Evolutionary conservation across 2,797 vertebrate genomes (phyloP).

Genomic region (Ceryle rudis): DNA sequence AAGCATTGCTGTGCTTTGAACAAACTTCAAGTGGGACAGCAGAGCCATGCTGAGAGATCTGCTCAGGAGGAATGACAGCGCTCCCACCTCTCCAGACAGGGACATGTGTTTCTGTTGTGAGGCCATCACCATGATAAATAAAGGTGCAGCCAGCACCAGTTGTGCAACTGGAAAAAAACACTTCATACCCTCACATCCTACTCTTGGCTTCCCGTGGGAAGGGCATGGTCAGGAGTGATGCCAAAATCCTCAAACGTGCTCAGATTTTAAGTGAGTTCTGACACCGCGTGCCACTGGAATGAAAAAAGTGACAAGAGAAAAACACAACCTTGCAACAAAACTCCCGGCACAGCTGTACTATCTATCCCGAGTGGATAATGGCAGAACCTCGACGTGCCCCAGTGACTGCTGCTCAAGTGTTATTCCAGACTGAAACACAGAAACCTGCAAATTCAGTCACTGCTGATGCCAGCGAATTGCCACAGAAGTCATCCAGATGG

Average conservation of each 20-base stretch:
- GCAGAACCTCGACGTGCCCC: not conserved
- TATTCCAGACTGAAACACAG: not conserved
- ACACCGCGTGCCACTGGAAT: not conserved
- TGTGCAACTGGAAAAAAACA: conserved; percentile 68
- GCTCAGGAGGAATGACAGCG: not conserved
- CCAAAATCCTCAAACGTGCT: not conserved
- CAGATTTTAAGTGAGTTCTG: not conserved
- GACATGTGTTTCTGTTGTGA: conserved; percentile 38
- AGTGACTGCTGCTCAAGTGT: not conserved
- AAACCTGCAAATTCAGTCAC: not conserved
- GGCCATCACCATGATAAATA: conserved; percentile 67
- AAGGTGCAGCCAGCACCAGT: conserved; percentile 59
- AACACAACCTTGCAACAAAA: not conserved
- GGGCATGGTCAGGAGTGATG: not conserved
- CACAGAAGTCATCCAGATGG: not conserved
- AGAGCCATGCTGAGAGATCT: not conserved
- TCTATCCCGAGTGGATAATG: not conserved
- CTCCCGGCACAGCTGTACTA: not conserved
- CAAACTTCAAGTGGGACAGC: not conserved
- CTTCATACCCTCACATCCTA: conserved; percentile 46
- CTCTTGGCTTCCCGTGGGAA: conserved; percentile 31
- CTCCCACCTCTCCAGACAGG: not conserved
- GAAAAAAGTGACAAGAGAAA: accelerated
- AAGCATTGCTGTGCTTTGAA: not conserved
- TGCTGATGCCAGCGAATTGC: not conserved